These are phyloP conservation scores for Protobothrops flavoviridis DNA, from an alignment of 2,113 vertebrate genomes.

Conservation along the genomic window DNA sequence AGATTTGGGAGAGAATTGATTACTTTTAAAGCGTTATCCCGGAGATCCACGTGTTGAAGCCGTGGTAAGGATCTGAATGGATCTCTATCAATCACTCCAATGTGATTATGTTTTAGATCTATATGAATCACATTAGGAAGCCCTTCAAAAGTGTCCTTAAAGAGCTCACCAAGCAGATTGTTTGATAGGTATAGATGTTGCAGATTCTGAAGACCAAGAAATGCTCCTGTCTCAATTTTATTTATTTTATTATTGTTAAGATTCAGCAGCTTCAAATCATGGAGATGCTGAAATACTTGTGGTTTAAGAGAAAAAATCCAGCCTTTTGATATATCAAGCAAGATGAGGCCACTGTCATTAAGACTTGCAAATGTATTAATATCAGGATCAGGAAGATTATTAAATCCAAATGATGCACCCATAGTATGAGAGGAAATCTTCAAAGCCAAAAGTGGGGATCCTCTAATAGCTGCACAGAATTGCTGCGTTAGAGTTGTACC, in stretches of 20 bases:
- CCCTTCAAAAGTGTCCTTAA: constrained; percentile 68
- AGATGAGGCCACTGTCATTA: constrained; percentile 59
- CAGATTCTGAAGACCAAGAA: constrained; percentile 75
- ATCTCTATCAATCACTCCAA: constrained; percentile 65
- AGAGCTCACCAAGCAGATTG: constrained; percentile 83
- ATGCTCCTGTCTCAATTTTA: constrained; percentile 71
- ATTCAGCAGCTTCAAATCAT: constrained; percentile 62
- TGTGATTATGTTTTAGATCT: constrained; percentile 85
- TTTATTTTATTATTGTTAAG: constrained; percentile 82
- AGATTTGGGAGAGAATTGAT: constrained; percentile 67
- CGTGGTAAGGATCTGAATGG: constrained; percentile 72
- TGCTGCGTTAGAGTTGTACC: neutral
- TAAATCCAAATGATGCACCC: constrained; percentile 75
- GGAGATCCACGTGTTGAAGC: constrained; percentile 71
- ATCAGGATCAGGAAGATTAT: constrained; percentile 77
- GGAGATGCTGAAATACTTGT: constrained; percentile 70
- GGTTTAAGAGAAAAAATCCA: constrained; percentile 73
- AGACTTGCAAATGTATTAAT: constrained; percentile 78
- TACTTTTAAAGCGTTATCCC: constrained; percentile 77
- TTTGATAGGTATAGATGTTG: constrained; percentile 75
- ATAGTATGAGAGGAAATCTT: constrained; percentile 49
- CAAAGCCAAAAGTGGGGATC: constrained; percentile 71
- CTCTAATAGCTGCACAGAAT: constrained; percentile 73
- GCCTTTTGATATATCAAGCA: constrained; percentile 72
- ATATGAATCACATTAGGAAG: constrained; percentile 65